Percentiles rank a stretch among this genome's conserved stretches.
Evolutionary conservation across 2,888 invertebrate species (phyloP).

Genomic region (Drosophila pegasa): DNA sequence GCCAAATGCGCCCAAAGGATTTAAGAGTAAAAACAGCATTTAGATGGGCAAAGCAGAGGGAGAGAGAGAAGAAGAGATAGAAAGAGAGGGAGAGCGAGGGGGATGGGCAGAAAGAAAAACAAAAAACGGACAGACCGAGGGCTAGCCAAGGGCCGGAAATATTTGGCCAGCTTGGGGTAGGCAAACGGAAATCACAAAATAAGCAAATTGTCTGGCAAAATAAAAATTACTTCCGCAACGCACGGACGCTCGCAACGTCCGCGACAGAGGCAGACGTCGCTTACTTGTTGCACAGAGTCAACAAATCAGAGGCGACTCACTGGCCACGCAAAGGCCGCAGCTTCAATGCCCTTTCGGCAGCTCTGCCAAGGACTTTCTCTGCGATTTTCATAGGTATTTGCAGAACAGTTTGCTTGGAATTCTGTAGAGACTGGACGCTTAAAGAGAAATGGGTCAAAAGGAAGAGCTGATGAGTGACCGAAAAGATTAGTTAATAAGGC

Average conservation of each 20-base stretch:
- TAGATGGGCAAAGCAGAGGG: slow-evolving; percentile 7
- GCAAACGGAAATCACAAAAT: slow-evolving; percentile 84
- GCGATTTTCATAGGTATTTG: neutral
- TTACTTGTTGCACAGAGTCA: slow-evolving; percentile 54
- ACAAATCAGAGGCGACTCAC: slow-evolving; percentile 3
- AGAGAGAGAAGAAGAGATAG: neutral
- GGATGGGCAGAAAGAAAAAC: slow-evolving; percentile 10
- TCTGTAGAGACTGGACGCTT: no score
- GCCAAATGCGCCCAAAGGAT: slow-evolving; percentile 51
- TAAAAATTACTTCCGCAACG: slow-evolving; percentile 85
- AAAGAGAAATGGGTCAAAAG: no score
- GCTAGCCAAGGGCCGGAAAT: slow-evolving; percentile 78
- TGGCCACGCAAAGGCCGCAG: neutral
- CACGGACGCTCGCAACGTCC: slow-evolving; percentile 57
- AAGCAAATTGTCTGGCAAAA: slow-evolving; percentile 85
- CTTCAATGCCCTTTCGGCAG: slow-evolving; percentile 8
- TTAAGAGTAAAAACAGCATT: slow-evolving; percentile 24
- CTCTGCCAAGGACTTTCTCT: neutral
- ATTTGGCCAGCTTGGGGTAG: slow-evolving; percentile 64
- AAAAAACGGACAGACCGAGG: slow-evolving; percentile 19
- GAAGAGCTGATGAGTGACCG: no score
- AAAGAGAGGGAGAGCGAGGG: neutral
- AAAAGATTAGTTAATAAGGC: no score
- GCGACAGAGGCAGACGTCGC: slow-evolving; percentile 31
- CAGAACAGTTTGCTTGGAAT: neutral